A percentile compares a stretch with the other conserved stretches of the same genome.
Evolutionary conservation across 2,888 invertebrate genomes (phyloP).

Genomic region (Atethmia centrago): DNA sequence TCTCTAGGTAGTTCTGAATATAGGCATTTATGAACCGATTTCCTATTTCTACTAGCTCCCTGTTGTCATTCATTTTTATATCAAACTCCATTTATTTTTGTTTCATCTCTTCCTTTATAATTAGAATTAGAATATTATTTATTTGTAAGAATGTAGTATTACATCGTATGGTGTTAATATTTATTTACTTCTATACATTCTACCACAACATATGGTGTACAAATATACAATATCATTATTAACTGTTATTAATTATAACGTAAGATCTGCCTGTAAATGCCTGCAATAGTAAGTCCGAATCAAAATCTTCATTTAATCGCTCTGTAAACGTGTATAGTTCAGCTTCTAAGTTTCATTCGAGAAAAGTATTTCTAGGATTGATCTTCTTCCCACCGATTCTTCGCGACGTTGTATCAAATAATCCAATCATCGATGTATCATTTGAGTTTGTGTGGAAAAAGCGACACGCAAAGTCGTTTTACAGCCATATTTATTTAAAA

Average conservation of each 20-base stretch:
- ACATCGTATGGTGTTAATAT: too few relatives aligned
- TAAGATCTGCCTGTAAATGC: slow-evolving; percentile 96
- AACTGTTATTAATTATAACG: too few relatives aligned
- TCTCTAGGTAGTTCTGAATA: slow-evolving; percentile 92
- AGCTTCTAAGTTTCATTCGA: slow-evolving; percentile 97
- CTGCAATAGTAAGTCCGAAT: slow-evolving; percentile 92
- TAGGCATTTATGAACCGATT: slow-evolving; percentile 92
- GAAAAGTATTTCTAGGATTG: slow-evolving; percentile 90
- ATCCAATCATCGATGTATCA: slow-evolving; percentile 92
- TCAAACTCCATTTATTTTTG: slow-evolving; percentile 93
- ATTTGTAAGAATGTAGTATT: too few relatives aligned
- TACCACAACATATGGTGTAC: too few relatives aligned
- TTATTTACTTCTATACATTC: too few relatives aligned
- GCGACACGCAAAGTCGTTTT: slow-evolving; percentile 77
- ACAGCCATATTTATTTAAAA: slow-evolving; percentile 77
- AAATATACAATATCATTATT: too few relatives aligned
- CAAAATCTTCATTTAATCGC: slow-evolving; percentile 95
- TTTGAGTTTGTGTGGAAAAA: slow-evolving; percentile 80
- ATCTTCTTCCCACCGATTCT: slow-evolving; percentile 90
- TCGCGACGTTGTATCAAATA: slow-evolving; percentile 91
- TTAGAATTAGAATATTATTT: too few relatives aligned
- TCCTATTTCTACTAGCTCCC: slow-evolving; percentile 92
- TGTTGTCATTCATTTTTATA: slow-evolving; percentile 92
- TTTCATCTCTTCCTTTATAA: slow-evolving; percentile 92
- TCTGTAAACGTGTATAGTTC: slow-evolving; percentile 97